Conservation (phyloP, 2,113 vertebrate genomes). For the Chunga burmeisteri region DNA sequence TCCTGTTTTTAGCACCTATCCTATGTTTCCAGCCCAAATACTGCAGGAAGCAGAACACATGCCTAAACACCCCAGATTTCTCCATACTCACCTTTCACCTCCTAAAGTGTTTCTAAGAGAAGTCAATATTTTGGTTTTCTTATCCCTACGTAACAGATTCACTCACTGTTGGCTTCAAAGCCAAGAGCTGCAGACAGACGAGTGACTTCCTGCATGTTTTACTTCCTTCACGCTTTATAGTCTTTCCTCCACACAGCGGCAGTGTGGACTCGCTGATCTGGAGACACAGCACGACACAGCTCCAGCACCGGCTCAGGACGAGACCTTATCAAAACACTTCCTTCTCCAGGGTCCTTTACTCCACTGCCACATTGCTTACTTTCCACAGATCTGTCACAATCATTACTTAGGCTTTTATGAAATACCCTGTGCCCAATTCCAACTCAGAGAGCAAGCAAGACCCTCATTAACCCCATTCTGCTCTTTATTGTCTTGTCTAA, state of each 20-base stretch:
- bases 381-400: background rate
- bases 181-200: background rate
- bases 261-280: background rate
- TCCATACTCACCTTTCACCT: background rate
- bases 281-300: background rate
- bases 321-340: background rate
- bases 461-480: background rate
- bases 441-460: background rate
- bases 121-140: accelerated
- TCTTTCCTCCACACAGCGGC: background rate
- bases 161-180: background rate
- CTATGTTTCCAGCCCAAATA: background rate
- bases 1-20: background rate
- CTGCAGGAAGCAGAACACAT: background rate
- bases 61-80: background rate
- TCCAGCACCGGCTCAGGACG: background rate
- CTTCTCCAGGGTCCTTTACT: accelerated
- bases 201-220: background rate
- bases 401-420: background rate
- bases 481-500: background rate
- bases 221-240: background rate
- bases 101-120: background rate
- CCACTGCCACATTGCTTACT: accelerated
- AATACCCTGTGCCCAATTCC: background rate
- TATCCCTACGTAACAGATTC: background rate